A percentile compares a stretch with the other conserved stretches of the same genome.
Conservation (phyloP, 2,113 vertebrate genomes). For the Gymnobelideus leadbeateri region DNA sequence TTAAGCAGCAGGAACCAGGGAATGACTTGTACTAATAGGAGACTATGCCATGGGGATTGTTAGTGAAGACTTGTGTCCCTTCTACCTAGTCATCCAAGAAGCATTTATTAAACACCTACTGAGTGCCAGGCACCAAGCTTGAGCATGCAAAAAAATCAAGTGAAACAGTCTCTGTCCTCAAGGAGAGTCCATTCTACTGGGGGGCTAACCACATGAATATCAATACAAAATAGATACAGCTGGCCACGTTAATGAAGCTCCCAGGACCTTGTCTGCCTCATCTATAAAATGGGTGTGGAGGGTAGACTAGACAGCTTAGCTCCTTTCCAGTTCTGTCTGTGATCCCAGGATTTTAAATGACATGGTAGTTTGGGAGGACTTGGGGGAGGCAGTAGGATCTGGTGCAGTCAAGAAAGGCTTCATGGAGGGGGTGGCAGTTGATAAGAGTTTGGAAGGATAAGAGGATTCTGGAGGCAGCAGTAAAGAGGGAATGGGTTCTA, state of each 20-base stretch:
- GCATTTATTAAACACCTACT: neutral
- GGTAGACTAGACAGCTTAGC: neutral
- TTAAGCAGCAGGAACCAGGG: constrained; percentile 44
- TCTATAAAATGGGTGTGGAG: neutral
- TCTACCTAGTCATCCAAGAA: neutral
- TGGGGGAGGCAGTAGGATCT: neutral
- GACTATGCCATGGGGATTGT: neutral
- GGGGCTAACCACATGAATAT: neutral
- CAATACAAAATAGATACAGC: neutral
- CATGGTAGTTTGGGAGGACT: neutral
- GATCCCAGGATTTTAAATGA: neutral
- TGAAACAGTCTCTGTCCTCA: neutral
- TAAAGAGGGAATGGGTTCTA: neutral
- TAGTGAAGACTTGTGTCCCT: neutral
- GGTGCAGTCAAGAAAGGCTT: neutral
- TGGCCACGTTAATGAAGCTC: neutral
- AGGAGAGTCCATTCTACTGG: neutral
- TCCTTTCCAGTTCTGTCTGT: neutral
- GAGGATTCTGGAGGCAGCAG: neutral
- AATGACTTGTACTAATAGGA: constrained; percentile 58
- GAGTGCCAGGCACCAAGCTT: neutral
- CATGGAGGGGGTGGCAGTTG: neutral
- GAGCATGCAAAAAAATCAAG: neutral
- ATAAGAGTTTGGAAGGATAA: neutral
- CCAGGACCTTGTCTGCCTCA: neutral